phyloP scores from a whole-genome alignment of 2,888 invertebrate species.

The Nudaria mundana region DNA sequence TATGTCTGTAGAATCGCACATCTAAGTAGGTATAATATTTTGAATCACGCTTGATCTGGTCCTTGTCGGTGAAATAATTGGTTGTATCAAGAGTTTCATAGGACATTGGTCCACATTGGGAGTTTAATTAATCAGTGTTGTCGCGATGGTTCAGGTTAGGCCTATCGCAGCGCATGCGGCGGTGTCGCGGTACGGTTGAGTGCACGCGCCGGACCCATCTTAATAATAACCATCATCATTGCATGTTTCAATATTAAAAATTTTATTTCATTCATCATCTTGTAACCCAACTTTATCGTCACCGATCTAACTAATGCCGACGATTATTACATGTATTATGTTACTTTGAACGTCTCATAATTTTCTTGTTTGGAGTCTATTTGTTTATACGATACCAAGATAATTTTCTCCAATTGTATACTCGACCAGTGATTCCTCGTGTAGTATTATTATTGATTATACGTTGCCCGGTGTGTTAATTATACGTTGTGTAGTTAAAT shows the following conservation, averaged over 20 bases:
- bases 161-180: slow-evolving; percentile 64
- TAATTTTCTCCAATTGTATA: slow-evolving; percentile 58
- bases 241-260: slow-evolving; percentile 68
- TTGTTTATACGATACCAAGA: slow-evolving; percentile 66
- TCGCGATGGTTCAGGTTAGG: slow-evolving; percentile 64
- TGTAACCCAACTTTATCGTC: slow-evolving; percentile 62
- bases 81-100: slow-evolving; percentile 44
- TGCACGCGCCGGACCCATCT: slow-evolving; percentile 46
- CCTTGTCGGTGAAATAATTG: slow-evolving; percentile 28
- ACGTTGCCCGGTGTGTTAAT: slow-evolving; percentile 67
- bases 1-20: slow-evolving; percentile 30
- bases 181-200: slow-evolving; percentile 54
- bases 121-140: slow-evolving; percentile 65
- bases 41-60: slow-evolving; percentile 21
- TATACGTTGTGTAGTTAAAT: slow-evolving; percentile 63
- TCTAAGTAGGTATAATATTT: no score
- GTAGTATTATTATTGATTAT: slow-evolving; percentile 71
- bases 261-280: slow-evolving; percentile 74
- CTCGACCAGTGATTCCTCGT: slow-evolving; percentile 56
- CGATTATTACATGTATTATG: slow-evolving; percentile 74
- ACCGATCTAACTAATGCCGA: slow-evolving; percentile 66
- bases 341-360: slow-evolving; percentile 67
- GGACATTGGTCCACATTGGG: slow-evolving; percentile 54
- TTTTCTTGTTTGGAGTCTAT: slow-evolving; percentile 58
- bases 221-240: slow-evolving; percentile 67